Evolutionary conservation across 2,113 vertebrate species (phyloP).

Genomic region (Okapia johnstoni): DNA sequence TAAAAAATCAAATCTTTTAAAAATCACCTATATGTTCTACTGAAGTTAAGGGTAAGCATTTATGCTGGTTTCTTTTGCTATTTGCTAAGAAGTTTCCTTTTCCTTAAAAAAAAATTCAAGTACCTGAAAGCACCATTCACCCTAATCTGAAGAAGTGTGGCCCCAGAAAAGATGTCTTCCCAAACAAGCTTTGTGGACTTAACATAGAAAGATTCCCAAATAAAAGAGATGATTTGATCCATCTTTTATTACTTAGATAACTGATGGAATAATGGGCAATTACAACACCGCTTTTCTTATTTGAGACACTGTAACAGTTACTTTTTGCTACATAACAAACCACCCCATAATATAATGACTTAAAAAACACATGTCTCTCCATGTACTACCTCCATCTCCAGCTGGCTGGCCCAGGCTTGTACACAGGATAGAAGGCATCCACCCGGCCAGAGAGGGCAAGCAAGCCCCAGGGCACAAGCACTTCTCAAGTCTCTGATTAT

Average conservation of each 20-base stretch:
- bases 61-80: background rate
- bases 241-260: background rate
- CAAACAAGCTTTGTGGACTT: background rate
- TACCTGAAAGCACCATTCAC: background rate
- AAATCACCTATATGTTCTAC: background rate
- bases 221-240: background rate
- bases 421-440: background rate
- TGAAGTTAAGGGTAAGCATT: background rate
- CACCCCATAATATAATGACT: background rate
- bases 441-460: background rate
- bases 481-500: background rate
- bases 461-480: fast-evolving
- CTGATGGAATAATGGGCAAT: background rate
- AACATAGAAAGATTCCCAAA: background rate
- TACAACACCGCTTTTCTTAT: background rate
- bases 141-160: background rate
- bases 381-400: background rate
- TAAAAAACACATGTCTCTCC: background rate
- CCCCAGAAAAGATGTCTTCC: background rate
- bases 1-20: background rate
- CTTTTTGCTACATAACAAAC: background rate
- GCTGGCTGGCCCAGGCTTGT: background rate
- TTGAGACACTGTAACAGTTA: background rate
- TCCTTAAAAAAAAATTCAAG: background rate
- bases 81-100: background rate